Conservation (phyloP, 2,113 vertebrate genomes). For the Syrmaticus mikado region DNA sequence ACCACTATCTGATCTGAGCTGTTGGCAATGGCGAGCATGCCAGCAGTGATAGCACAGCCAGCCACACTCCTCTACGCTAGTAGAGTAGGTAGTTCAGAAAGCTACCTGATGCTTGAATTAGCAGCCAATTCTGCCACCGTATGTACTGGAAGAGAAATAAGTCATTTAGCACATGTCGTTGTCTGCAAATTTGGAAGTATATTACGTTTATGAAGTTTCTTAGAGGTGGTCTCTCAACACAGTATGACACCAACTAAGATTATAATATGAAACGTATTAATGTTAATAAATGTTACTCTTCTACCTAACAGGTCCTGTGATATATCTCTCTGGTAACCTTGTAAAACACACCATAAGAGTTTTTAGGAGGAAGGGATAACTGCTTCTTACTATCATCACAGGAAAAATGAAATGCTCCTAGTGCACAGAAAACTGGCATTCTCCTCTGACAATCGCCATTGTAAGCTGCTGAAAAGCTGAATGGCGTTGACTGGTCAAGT, state of each 20-base stretch:
- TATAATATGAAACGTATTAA: not conserved
- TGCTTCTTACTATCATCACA: not conserved
- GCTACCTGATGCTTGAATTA: not conserved
- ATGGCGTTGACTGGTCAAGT: not conserved
- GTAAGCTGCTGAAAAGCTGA: not conserved
- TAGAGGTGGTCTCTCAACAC: not conserved
- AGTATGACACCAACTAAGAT: not conserved
- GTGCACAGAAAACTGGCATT: not conserved
- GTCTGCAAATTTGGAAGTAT: not conserved
- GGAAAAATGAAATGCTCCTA: not conserved
- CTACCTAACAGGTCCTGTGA: not conserved
- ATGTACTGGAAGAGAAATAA: not conserved
- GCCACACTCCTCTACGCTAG: not conserved
- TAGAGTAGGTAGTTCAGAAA: not conserved
- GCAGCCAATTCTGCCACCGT: not conserved
- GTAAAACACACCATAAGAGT: not conserved
- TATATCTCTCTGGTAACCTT: not conserved
- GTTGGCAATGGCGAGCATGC: not conserved
- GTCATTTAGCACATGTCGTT: not conserved
- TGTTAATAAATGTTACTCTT: not conserved
- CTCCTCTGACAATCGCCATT: not conserved
- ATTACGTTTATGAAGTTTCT: conserved; percentile 14
- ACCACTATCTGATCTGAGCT: not conserved
- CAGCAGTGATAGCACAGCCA: not conserved
- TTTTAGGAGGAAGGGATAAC: not conserved